Conservation (phyloP, 2,113 vertebrate species). For the Bambusicola thoracicus region DNA sequence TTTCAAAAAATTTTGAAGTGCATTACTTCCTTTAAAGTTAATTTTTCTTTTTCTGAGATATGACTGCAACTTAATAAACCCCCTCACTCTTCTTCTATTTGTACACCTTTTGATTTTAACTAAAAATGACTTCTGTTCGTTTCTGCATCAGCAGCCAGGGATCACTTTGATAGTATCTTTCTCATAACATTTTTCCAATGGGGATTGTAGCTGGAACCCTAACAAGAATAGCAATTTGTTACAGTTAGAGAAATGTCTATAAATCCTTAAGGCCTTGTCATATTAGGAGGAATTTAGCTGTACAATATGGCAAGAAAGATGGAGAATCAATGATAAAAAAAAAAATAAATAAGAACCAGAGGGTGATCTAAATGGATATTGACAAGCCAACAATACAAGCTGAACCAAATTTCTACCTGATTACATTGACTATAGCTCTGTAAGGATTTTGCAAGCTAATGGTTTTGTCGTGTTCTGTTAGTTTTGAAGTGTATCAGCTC, state of each 20-base stretch:
- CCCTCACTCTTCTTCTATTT: neutral
- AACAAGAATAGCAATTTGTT: conserved; percentile 61
- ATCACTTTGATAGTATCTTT: conserved; percentile 3
- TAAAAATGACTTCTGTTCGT: conserved; percentile 28
- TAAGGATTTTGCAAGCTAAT: neutral
- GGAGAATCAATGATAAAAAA: conserved; percentile 59
- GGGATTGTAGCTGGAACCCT: neutral
- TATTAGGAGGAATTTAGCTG: conserved; percentile 61
- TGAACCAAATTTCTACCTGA: conserved; percentile 22
- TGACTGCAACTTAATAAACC: neutral
- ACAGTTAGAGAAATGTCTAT: conserved; percentile 38
- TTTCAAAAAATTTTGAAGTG: neutral
- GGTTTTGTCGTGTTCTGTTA: conserved; percentile 14
- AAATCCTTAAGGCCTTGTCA: conserved; percentile 66
- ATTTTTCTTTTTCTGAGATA: neutral
- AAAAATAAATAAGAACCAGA: neutral
- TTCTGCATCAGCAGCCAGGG: conserved; percentile 32
- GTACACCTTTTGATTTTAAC: conserved; percentile 39
- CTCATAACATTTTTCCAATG: conserved; percentile 33
- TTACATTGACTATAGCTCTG: neutral
- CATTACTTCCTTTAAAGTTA: neutral
- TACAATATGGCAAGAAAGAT: conserved; percentile 22
- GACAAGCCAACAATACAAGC: conserved; percentile 26
- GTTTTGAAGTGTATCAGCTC: conserved; percentile 15
- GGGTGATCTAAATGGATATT: conserved; percentile 47